Evolutionary conservation across 2,797 vertebrate genomes (phyloP), one percentile per base, ranked within the genome.

Genomic region (Phylloscopus collybita): DNA sequence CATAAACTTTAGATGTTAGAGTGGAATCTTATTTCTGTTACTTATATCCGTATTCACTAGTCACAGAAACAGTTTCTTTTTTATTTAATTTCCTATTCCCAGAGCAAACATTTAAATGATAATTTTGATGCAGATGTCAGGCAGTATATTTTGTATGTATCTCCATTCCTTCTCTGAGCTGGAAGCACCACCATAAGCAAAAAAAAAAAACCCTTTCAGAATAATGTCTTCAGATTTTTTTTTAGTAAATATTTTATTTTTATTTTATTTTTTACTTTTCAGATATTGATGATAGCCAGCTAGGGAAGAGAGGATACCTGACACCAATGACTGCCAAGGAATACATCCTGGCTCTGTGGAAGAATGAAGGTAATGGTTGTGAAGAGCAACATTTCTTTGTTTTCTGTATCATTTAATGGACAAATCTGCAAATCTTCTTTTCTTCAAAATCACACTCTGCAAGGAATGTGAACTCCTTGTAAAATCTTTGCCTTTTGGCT

Each of bases 311-410:
- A 96, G 98, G 98, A 16, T 99, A 99, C 95, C 84, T 99, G 93
- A 99, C 99, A 4, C 98, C 99, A 0, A 98, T 95, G 84, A 98
- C 98, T 6, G 98, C 99, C 7, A 98, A 96, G 95, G 98, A 99
- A 13, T 99, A 99, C 53, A 66, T 98, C 67, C 69, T 86, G 44
- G 97, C 98, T 70, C 94, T 99, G 19, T 99, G 99, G 99, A 96
- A 98, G 84, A 99, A 98, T 65, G 99, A 99, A 98, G 99, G 99
- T 99, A 92, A 80, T 62, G 44, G 32, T 27, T 95, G 7, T 90
- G 42, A 66, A 82, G 19, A 54, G 34, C 44, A 44, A 3, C 5
- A 4, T 64, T 32, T 5, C 25, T 66, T 70, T 72, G 21, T 16
- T 53, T 92, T 61, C 30, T 90, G 3, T 67, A 7, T 49, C 62